Evolutionary conservation across 2,888 invertebrate species (phyloP), one percentile per base, ranked within the genome.

Genomic region (Cetonia aurata): DNA sequence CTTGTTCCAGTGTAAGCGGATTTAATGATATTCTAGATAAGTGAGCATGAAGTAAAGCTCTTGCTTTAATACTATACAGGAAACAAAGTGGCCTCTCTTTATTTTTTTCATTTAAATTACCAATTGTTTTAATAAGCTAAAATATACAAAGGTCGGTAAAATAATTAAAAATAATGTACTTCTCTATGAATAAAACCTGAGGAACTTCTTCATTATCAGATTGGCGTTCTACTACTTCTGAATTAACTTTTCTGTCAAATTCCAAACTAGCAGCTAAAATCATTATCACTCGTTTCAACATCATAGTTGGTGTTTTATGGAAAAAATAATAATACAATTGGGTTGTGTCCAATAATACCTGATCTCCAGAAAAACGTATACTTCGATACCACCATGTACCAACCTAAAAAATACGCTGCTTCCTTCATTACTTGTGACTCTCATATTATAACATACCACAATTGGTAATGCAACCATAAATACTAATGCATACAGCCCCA

Each of bases 331-430:
- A 96, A 84, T 98, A 99, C 87, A 99, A 90, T 83, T 96, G 94
- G 6, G 97, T 96, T n/a, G 99, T 99, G 81, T 98, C 96, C 71
- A 99, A 85, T 12, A 99, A 86, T 1, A 98, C 97, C 88, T 98
- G 95, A 83, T 99, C 99, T 72, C 97, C 97, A 69, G 97, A 97
- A 86, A 95, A 99, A 78, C 96, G 92, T 77, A 99, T 99, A 71
- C 98, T 98, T 71, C 95, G 91, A 85, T 99, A 98, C 99, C 99
- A 99, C 99, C 99, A 99, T 77, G 94, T 95, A 57, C 99, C 99
- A 73, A 96, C 89, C 89, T 89, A 79, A 72, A 85, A 75, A 31
- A 50, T 33, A 15, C 48, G 46, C 44, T 19, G 12, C 42, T 46
- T 37, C 15, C 41, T 56, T 70, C 13, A 62, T 67, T 56, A 65